Evolutionary conservation across 2,888 invertebrate species (phyloP).

Genomic region (Latheticus oryzae): DNA sequence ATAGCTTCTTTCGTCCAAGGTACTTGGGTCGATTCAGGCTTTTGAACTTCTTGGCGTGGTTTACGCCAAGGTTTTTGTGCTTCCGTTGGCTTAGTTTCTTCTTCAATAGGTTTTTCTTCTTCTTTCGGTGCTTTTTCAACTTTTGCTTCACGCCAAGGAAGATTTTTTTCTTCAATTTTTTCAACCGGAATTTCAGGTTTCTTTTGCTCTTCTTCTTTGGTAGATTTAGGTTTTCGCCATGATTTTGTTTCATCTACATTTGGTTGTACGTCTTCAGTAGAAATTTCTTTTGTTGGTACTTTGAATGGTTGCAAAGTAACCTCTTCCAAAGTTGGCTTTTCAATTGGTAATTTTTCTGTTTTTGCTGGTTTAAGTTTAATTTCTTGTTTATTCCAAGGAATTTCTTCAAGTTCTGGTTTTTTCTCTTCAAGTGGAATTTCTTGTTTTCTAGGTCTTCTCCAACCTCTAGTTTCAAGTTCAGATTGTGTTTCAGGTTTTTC

Average conservation of each 20-base stretch:
- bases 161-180: conserved; percentile 1
- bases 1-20: conserved; percentile 73
- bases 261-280: conserved; percentile 7
- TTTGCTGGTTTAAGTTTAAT: conserved; percentile 66
- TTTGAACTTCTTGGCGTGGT: conserved; percentile 33
- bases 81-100: conserved; percentile 5
- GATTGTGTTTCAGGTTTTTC: conserved; percentile 12
- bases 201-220: conserved; percentile 24
- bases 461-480: conserved; percentile 16
- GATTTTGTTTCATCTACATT: conserved; percentile 8
- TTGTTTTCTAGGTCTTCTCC: conserved; percentile 21
- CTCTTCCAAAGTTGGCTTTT: conserved; percentile 67
- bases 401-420: conserved; percentile 52
- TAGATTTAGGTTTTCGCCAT: too few relatives aligned
- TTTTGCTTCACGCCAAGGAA: conserved; percentile 5
- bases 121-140: conserved; percentile 13
- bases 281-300: conserved; percentile 41
- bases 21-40: conserved; percentile 50
- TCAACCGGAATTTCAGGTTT: conserved; percentile 2
- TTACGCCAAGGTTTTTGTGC: conserved; percentile 35
- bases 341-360: conserved; percentile 66
- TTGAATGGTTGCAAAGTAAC: conserved; percentile 65
- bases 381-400: conserved; percentile 74
- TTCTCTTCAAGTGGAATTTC: too few relatives aligned
- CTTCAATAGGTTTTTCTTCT: neutral